Evolutionary conservation across 2,113 vertebrate species (phyloP).

Genomic region (Anthoscopus minutus): DNA sequence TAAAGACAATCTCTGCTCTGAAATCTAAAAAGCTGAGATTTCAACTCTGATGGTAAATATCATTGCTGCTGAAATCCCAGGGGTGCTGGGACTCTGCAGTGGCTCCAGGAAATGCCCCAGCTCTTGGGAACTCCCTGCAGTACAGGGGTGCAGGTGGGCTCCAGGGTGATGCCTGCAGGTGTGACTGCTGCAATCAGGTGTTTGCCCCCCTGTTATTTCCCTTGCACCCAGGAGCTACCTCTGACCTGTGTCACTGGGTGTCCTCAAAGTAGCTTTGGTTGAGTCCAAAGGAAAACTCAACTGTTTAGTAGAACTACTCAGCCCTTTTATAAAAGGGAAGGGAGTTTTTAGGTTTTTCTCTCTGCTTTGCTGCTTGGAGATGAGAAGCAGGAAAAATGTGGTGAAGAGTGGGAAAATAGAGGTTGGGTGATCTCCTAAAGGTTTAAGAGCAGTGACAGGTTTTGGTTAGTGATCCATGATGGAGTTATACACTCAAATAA

Average conservation of each 20-base stretch:
- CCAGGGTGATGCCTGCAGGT: background rate
- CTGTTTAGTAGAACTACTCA: background rate
- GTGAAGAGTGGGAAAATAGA: background rate
- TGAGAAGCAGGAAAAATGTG: background rate
- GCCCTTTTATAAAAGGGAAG: background rate
- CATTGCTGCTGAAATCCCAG: background rate
- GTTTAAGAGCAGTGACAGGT: background rate
- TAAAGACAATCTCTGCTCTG: background rate
- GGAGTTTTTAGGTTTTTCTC: background rate
- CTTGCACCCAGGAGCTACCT: background rate
- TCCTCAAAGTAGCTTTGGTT: background rate
- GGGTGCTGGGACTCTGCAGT: background rate
- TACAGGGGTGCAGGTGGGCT: accelerated
- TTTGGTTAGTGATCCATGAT: background rate
- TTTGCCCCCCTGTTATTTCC: background rate
- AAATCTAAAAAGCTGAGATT: background rate
- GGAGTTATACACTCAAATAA: background rate
- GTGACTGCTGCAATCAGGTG: background rate
- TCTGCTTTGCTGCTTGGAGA: background rate
- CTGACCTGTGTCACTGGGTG: background rate
- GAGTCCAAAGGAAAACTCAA: background rate
- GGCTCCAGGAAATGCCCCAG: background rate
- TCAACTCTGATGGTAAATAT: background rate
- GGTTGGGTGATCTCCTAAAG: background rate
- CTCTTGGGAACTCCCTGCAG: accelerated